Evolutionary conservation across 2,797 vertebrate species (phyloP).

Genomic region (Schizopygopsis pylzovi): DNA sequence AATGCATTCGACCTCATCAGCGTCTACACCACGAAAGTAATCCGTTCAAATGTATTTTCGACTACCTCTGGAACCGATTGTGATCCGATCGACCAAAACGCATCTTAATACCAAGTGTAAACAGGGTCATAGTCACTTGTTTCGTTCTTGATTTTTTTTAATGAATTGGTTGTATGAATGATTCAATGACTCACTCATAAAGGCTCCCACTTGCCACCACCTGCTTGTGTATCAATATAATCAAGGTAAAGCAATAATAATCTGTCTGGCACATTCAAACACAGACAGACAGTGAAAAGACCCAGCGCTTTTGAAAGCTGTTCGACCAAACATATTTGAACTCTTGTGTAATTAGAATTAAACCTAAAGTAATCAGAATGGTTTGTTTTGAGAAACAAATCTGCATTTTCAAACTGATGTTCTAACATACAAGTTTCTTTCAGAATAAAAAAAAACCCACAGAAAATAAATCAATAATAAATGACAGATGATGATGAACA

Average conservation of each 20-base stretch:
- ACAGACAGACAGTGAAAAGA: too few species aligned
- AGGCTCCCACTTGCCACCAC: too few species aligned
- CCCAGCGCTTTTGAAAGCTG: not conserved
- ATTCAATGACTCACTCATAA: not conserved
- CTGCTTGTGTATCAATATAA: not conserved
- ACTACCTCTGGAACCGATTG: too few species aligned
- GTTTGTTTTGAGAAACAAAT: not conserved
- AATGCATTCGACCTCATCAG: too few species aligned
- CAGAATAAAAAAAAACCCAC: not conserved
- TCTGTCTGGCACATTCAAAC: not conserved
- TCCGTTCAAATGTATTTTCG: too few species aligned
- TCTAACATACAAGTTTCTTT: not conserved
- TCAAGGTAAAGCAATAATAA: too few species aligned
- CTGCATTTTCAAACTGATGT: not conserved
- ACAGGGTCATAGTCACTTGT: not conserved
- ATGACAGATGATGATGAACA: conserved; percentile 16
- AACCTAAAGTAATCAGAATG: not conserved
- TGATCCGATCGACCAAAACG: too few species aligned
- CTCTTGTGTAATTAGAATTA: not conserved
- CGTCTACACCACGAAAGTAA: too few species aligned
- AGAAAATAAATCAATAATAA: not conserved
- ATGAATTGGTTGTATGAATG: not conserved
- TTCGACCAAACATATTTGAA: not conserved
- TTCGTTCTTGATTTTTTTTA: not conserved
- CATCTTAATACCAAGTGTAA: too few species aligned